Base-by-base conservation (phyloP, 2,113 vertebrate genomes). In the Xenus cinereus region DNA sequence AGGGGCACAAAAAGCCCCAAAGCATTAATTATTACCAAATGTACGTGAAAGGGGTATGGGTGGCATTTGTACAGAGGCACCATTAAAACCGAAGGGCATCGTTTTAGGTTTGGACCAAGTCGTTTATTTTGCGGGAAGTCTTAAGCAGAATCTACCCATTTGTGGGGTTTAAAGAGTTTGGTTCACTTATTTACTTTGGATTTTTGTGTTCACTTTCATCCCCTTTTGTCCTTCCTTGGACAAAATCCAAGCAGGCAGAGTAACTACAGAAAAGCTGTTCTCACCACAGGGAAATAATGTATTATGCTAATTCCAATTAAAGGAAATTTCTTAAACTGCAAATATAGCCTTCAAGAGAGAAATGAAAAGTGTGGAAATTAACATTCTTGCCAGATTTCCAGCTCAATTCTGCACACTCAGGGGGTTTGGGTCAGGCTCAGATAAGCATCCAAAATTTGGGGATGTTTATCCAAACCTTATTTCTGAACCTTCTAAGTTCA, bases 291-390 rank as follows among this genome's bases (percentile, higher is more conserved):
- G 97, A 97, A 97, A 97, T 95, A 97, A 96, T 94, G 91, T 97
- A 97, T 97, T 97, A 97, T 97, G 97, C 91, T 97, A 97, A 97
- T 97, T 96, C 95, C 89, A 96, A 95, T 95, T 95, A 97, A 94
- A 95, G 94, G 84, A 97, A 95, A 95, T 97, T 96, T 97, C 94
- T 94, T 85, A 95, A 97, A 96, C 93, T 93, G 94, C 93, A 96
- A 95, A 95, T 96, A 95, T 74, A 92, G 91, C 94, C 97, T 97
- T 97, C 95, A 96, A 93, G 95, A 97, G 96, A 97, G 84, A 95
- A 97, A 95, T 94, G 81, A 95, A 95, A 94, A 96, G 95, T 95
- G 95, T 83, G 94, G 93, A 97, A 97, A 97, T 97, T 95, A 95
- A 95, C 96, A 90, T 96, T 91, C 95, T 89, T 96, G 96, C 97